Evolutionary conservation across 2,888 invertebrate genomes (phyloP), one percentile per base, ranked within the genome.

Genomic region (Parnassius smintheus): DNA sequence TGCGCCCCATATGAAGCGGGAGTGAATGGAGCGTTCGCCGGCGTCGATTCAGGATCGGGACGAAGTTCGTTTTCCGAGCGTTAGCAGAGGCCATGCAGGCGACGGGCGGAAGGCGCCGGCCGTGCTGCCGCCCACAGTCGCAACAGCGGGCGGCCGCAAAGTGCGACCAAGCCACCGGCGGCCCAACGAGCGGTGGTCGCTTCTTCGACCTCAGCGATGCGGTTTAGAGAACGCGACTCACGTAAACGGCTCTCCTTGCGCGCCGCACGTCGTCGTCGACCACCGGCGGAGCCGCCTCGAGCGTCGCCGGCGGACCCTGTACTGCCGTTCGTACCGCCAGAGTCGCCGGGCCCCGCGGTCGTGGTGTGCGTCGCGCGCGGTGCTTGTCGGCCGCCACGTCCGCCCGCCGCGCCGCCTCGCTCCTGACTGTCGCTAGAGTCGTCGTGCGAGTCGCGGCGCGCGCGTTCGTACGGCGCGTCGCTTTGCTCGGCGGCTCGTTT

Each of bases 401-500:
- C 82, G 3, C 92, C 88, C 35, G 94, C 92, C 2, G 94, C 94
- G 3, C 92, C 92, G 11, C 94, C 94, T 2, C 95, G 95, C 88
- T 96, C 96, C 80, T 96, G 96, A 42, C 96, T 96, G 81, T 97
- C 96, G 78, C 96, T 96, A 35, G 96, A 96, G 82, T 96, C 96
- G 76, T 96, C 96, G 85, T 96, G 95, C 53, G 96, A 96, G 78
- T 97, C 96, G 10, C 96, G 93, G 22, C 96, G 92, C 63, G 94
- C 86, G 49, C 95, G 93, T 70, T 95, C 94, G 8, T 90, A 92
- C 51, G 94, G 93, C 48, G 80, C 81, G 35, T 94, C 92, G 49
- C 92, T 93, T 61, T 89, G 87, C 61, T 96, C 92, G 67, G 96
- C 95, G 12, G 95, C 95, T 60, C 96, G 93, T 79, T 97, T 96